These are phyloP conservation scores for Sorex fumeus DNA, from an alignment of 2,113 vertebrate genomes.

Conservation along the genomic window DNA sequence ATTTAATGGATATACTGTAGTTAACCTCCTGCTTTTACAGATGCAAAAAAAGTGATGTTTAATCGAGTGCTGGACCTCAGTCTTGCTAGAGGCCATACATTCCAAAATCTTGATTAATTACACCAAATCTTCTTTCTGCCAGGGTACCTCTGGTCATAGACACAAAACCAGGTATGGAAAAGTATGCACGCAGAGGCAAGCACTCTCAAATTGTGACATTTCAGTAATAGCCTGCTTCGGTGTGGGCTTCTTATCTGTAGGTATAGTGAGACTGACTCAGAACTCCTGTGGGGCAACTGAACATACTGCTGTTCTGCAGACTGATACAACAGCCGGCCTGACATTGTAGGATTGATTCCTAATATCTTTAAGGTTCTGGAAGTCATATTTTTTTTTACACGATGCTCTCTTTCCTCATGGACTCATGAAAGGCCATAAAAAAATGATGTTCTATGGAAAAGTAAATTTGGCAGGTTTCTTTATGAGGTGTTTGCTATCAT, in stretches of 20 bases:
- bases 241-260: not conserved
- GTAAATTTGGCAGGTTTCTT: constrained; percentile 87
- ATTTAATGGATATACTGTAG: constrained; percentile 5
- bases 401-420: constrained; percentile 85
- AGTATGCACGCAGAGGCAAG: not conserved
- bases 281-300: not conserved
- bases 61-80: not conserved
- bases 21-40: constrained; percentile 19
- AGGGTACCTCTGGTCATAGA: not conserved
- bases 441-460: constrained; percentile 87
- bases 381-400: constrained; percentile 81
- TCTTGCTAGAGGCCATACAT: constrained; percentile 20
- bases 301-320: not conserved
- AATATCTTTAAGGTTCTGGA: constrained; percentile 84
- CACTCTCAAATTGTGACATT: constrained; percentile 16
- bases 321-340: not conserved
- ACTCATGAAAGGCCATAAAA: constrained; percentile 78
- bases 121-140: constrained; percentile 18
- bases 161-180: constrained; percentile 22
- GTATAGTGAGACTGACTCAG: not conserved
- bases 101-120: constrained; percentile 22
- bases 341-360: constrained; percentile 61
- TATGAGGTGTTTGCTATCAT: constrained; percentile 89
- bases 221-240: not conserved
- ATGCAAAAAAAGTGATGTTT: constrained; percentile 32